Percentiles rank a stretch among this genome's conserved stretches.
These are phyloP conservation scores for Anoura caudifer DNA, from an alignment of 2,113 vertebrate genomes.

Conservation along the genomic window DNA sequence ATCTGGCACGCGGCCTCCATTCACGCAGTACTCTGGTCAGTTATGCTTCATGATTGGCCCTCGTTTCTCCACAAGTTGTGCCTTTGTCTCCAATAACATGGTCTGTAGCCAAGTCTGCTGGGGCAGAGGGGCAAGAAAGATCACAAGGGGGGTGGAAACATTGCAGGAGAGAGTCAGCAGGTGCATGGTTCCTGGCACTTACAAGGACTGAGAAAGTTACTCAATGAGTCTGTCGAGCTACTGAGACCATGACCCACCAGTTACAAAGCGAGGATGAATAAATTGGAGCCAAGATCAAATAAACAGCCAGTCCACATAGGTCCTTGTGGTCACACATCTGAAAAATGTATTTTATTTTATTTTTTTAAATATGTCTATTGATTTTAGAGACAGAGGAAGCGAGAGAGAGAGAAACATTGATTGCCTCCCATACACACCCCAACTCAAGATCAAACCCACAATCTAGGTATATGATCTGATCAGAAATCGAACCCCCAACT, in stretches of 20 bases:
- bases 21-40: too few relatives aligned
- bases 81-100: neutral
- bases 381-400: too few relatives aligned
- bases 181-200: neutral
- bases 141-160: neutral
- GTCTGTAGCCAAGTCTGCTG: neutral
- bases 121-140: neutral
- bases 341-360: neutral
- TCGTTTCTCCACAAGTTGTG: neutral
- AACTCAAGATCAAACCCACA: too few relatives aligned
- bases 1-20: neutral
- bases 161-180: rapidly evolving
- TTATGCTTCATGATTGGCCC: rapidly evolving
- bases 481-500: too few relatives aligned
- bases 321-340: neutral
- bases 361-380: too few relatives aligned
- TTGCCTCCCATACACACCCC: too few relatives aligned
- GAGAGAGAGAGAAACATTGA: too few relatives aligned
- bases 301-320: neutral
- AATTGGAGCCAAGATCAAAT: neutral
- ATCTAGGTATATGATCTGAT: too few relatives aligned
- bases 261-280: neutral
- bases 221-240: neutral
- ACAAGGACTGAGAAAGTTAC: neutral
- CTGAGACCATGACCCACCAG: neutral